These are phyloP conservation scores for Carassius carassius DNA, from an alignment of 2,113 vertebrate species.

Conservation along the genomic window DNA sequence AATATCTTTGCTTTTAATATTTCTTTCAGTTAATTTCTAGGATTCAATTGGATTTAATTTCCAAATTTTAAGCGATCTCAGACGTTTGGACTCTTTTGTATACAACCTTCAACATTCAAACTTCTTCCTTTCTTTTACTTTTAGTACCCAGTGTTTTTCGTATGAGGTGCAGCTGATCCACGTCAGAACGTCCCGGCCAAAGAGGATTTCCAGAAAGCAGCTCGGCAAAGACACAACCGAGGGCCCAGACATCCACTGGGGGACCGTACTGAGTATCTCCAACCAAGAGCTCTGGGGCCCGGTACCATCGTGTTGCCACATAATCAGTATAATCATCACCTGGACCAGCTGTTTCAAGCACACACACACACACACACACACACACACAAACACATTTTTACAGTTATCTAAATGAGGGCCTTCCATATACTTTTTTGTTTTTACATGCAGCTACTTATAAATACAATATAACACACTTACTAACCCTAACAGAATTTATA, in stretches of 20 bases:
- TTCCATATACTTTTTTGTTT: background rate
- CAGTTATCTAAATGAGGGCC: background rate
- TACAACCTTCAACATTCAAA: background rate
- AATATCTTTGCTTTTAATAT: too few species aligned
- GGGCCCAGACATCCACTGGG: constrained; percentile 92
- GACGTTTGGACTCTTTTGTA: too few species aligned
- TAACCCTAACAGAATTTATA: background rate
- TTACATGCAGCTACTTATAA: background rate
- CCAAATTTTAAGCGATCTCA: too few species aligned
- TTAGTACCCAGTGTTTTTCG: constrained; percentile 86
- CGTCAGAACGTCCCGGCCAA: constrained; percentile 93
- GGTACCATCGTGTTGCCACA: constrained; percentile 96
- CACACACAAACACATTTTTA: background rate
- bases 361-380: constrained; percentile 26
- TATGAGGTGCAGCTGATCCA: constrained; percentile 94
- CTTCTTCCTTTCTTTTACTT: background rate
- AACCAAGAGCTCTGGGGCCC: constrained; percentile 91
- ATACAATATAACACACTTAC: too few species aligned
- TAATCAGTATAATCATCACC: constrained; percentile 95
- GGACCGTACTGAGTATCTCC: constrained; percentile 94
- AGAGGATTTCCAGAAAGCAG: constrained; percentile 85
- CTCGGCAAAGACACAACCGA: constrained; percentile 95
- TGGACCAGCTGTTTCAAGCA: constrained; percentile 81
- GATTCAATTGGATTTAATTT: too few species aligned
- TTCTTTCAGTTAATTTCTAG: too few species aligned